A percentile compares a stretch with the other conserved stretches of the same genome.
Conservation (phyloP, 1,140 invertebrate species). For the Coboldia fuscipes region DNA sequence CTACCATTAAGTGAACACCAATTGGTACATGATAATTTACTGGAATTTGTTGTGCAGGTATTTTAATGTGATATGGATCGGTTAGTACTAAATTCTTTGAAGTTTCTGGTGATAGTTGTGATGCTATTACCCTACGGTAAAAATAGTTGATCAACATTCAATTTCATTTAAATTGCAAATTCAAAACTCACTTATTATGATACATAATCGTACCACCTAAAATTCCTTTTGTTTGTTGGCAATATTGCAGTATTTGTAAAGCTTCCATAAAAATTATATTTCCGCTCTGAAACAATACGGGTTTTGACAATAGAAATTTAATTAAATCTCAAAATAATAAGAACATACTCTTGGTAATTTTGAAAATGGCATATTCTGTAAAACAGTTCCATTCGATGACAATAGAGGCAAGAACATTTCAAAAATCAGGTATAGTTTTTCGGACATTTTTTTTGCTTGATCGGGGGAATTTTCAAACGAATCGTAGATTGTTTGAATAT, state of each 20-base stretch:
- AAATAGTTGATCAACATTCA: no score
- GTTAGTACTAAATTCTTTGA: constrained; percentile 57
- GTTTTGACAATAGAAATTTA: background rate
- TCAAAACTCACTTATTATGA: constrained; percentile 52
- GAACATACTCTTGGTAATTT: constrained; percentile 48
- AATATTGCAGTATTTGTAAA: constrained; percentile 56
- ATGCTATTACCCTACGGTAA: constrained; percentile 62
- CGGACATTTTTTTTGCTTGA: constrained; percentile 37
- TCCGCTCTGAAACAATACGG: constrained; percentile 34
- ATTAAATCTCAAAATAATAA: background rate
- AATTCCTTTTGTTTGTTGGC: constrained; percentile 45
- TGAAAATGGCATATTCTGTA: constrained; percentile 51
- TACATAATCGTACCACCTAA: constrained; percentile 57
- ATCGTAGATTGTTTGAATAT: constrained; percentile 41
- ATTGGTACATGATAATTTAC: constrained; percentile 43
- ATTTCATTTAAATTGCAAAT: no score
- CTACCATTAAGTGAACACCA: constrained; percentile 53
- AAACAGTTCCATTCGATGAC: constrained; percentile 52
- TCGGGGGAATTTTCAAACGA: constrained; percentile 25
- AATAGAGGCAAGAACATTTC: constrained; percentile 65
- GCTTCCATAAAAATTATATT: constrained; percentile 60
- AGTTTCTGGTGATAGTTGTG: constrained; percentile 45
- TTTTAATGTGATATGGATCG: constrained; percentile 60
- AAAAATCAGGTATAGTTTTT: constrained; percentile 61
- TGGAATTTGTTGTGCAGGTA: constrained; percentile 43